These are phyloP conservation scores for Pangasianodon gigas DNA, from an alignment of 2,113 vertebrate genomes.

Conservation along the genomic window DNA sequence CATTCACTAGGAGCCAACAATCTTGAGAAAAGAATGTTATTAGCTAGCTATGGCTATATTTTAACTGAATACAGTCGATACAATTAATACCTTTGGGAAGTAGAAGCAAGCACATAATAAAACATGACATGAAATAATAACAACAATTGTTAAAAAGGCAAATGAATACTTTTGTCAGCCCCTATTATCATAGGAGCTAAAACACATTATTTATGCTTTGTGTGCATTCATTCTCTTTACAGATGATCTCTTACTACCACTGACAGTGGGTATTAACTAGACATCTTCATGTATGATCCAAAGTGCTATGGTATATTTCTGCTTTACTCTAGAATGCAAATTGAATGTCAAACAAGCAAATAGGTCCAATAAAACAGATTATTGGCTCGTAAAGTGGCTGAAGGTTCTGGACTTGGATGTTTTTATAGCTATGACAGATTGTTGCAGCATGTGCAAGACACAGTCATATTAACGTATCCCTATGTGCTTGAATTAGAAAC, in stretches of 20 bases:
- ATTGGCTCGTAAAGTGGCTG: neutral
- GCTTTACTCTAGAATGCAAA: neutral
- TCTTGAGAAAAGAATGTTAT: neutral
- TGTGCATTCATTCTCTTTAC: neutral
- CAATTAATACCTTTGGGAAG: neutral
- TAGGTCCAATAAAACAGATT: neutral
- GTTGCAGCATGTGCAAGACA: neutral
- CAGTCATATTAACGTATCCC: neutral
- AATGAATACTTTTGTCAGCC: neutral
- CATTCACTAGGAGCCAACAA: neutral
- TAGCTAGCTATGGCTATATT: neutral
- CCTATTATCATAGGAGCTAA: neutral
- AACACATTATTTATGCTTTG: neutral
- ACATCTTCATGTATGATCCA: neutral
- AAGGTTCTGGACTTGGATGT: neutral
- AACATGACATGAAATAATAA: neutral
- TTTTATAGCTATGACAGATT: slow-evolving; percentile 9
- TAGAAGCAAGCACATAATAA: neutral
- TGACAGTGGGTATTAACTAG: neutral
- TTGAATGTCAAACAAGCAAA: slow-evolving; percentile 7
- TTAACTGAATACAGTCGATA: neutral
- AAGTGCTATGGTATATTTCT: neutral
- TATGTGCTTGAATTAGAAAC: neutral
- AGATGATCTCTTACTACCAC: neutral
- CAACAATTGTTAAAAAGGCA: neutral